phyloP scores from a whole-genome alignment of 2,888 invertebrate species.

The Caenorhabditis sinica region DNA sequence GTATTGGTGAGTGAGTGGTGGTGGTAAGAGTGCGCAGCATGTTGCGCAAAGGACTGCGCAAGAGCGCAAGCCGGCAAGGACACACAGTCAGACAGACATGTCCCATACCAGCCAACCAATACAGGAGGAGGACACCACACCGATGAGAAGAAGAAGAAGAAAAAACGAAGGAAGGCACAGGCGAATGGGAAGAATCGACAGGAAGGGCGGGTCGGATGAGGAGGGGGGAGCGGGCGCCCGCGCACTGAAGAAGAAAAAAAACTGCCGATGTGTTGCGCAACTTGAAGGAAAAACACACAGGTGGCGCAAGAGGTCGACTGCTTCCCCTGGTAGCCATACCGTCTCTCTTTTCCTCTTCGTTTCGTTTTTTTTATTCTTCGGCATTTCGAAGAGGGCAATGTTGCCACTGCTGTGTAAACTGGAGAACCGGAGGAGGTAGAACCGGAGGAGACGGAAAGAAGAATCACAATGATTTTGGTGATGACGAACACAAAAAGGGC shows the following conservation, averaged over 20 bases:
- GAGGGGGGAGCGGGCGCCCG: slow-evolving; percentile 39
- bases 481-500: slow-evolving; percentile 36
- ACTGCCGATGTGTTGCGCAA: slow-evolving; percentile 55
- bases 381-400: slow-evolving; percentile 43
- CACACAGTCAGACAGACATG: slow-evolving; percentile 55
- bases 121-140: slow-evolving; percentile 45
- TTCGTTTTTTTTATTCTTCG: slow-evolving; percentile 16
- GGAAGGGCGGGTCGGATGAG: slow-evolving; percentile 50
- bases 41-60: slow-evolving; percentile 43
- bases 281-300: slow-evolving; percentile 56
- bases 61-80: slow-evolving; percentile 60
- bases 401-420: slow-evolving; percentile 56
- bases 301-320: slow-evolving; percentile 12
- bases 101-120: slow-evolving; percentile 42
- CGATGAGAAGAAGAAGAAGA: slow-evolving; percentile 27
- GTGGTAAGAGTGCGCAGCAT: slow-evolving; percentile 44
- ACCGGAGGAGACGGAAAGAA: slow-evolving; percentile 12
- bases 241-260: slow-evolving; percentile 50
- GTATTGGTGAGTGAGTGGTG: slow-evolving; percentile 42
- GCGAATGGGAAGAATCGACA: slow-evolving; percentile 25
- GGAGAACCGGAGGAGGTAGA: slow-evolving; percentile 33
- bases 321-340: slow-evolving; percentile 36
- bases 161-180: slow-evolving; percentile 24
- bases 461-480: slow-evolving; percentile 26
- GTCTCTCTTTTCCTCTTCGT: slow-evolving; percentile 11